phyloP scores from a whole-genome alignment of 2,888 invertebrate genomes.

The Nemotelus pantherinus region DNA sequence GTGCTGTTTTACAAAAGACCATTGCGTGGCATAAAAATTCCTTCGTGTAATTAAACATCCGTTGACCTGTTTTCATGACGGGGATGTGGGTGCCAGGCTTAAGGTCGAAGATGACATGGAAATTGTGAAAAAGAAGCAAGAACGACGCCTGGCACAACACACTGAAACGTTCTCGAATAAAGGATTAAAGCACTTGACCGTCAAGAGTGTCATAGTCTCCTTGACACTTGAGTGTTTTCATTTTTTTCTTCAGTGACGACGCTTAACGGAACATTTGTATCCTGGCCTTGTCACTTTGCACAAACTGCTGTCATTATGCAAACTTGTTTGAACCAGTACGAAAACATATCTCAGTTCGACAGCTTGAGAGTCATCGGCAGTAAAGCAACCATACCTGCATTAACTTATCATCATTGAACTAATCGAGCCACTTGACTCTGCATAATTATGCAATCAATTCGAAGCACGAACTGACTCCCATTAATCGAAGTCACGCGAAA shows the following conservation, averaged over 20 bases:
- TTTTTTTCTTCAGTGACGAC: too few species aligned
- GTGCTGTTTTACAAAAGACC: background rate
- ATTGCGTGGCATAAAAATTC: slow-evolving; percentile 31
- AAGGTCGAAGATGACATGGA: too few species aligned
- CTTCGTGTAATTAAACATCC: slow-evolving; percentile 34
- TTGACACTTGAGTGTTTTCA: too few species aligned
- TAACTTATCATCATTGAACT: background rate
- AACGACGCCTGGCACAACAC: background rate
- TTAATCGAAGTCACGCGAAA: slow-evolving; percentile 30
- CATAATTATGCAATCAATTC: slow-evolving; percentile 21
- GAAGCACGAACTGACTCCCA: background rate
- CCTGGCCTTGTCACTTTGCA: too few species aligned
- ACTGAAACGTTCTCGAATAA: background rate
- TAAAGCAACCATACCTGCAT: too few species aligned
- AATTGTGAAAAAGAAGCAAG: background rate
- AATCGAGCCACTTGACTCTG: slow-evolving; percentile 30
- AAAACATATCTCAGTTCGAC: too few species aligned
- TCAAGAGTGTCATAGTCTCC: background rate
- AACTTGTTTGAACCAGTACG: too few species aligned
- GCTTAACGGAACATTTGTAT: too few species aligned
- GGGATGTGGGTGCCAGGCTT: too few species aligned
- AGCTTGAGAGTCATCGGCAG: too few species aligned
- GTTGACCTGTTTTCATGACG: slow-evolving; percentile 19
- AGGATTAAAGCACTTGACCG: slow-evolving; percentile 26
- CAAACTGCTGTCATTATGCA: too few species aligned